Evolutionary conservation across 2,888 invertebrate species (phyloP).

Genomic region (Tachina lurida): DNA sequence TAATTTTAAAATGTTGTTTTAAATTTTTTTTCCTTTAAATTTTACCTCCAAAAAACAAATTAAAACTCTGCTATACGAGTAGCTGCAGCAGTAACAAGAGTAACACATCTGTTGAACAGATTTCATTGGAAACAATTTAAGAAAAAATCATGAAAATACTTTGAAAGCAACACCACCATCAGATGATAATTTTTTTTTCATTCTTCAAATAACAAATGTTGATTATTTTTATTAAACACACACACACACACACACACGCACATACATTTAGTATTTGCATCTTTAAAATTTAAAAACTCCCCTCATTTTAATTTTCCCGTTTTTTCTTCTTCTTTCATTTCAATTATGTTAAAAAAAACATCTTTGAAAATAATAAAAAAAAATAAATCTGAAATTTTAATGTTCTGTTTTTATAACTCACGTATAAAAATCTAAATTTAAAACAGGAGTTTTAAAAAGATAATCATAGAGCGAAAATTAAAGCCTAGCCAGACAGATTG

Average conservation of each 20-base stretch:
- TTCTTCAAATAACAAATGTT: slow-evolving; percentile 72
- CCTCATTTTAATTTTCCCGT: slow-evolving; percentile 37
- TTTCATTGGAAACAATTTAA: slow-evolving; percentile 68
- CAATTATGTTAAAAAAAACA: slow-evolving; percentile 34
- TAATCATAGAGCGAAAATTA: not conserved
- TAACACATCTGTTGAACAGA: slow-evolving; percentile 74
- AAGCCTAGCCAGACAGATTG: slow-evolving; percentile 37
- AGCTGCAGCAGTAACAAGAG: slow-evolving; percentile 46
- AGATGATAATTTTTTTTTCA: slow-evolving; percentile 44
- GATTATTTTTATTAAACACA: slow-evolving; percentile 72
- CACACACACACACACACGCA: not conserved
- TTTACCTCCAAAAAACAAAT: slow-evolving; percentile 57
- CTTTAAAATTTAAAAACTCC: slow-evolving; percentile 55
- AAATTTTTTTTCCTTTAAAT: not conserved
- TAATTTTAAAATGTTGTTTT: slow-evolving; percentile 16
- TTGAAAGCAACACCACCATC: slow-evolving; percentile 52
- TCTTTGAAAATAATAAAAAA: slow-evolving; percentile 39
- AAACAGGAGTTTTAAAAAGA: slow-evolving; percentile 10
- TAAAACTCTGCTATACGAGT: slow-evolving; percentile 35
- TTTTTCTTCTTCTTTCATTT: not conserved
- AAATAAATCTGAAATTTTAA: slow-evolving; percentile 3
- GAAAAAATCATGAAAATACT: slow-evolving; percentile 53
- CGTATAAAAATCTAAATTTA: slow-evolving; percentile 57
- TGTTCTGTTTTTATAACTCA: slow-evolving; percentile 33
- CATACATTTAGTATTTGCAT: slow-evolving; percentile 37